These are phyloP conservation scores for Anagyrus pseudococci DNA, from an alignment of 2,888 invertebrate species.

Conservation along the genomic window DNA sequence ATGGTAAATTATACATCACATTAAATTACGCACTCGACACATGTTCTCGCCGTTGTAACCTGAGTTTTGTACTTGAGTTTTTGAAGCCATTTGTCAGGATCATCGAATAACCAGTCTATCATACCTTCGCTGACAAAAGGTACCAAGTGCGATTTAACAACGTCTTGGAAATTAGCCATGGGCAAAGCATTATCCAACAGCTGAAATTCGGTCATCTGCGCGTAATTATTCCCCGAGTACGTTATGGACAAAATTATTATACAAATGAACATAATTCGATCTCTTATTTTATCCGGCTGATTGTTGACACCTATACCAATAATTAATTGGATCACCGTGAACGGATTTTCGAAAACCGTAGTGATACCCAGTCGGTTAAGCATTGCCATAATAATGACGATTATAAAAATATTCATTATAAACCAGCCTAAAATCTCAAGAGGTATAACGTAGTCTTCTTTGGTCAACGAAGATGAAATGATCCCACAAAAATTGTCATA, in stretches of 20 bases:
- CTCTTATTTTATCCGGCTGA: not conserved
- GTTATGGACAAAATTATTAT: slow-evolving; percentile 19
- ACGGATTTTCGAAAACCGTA: not conserved
- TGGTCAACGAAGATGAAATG: not conserved
- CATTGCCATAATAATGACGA: not conserved
- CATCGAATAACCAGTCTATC: slow-evolving; percentile 10
- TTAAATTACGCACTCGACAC: slow-evolving; percentile 12
- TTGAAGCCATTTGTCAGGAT: not conserved
- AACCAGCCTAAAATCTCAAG: not conserved
- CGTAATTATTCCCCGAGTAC: slow-evolving; percentile 9
- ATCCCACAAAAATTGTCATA: slow-evolving; percentile 13
- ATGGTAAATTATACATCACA: not conserved
- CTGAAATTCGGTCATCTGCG: slow-evolving; percentile 11
- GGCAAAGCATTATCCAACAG: not conserved
- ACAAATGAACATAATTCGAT: slow-evolving; percentile 17
- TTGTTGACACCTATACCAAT: not conserved
- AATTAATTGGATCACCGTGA: not conserved
- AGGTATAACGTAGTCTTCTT: not conserved
- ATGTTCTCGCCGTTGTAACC: not conserved
- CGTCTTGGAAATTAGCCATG: not conserved
- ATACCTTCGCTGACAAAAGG: not conserved
- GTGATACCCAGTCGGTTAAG: not conserved
- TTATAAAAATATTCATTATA: not conserved
- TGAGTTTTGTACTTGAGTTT: not conserved
- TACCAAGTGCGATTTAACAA: not conserved